A percentile compares a stretch with the other conserved stretches of the same genome.
Conservation (phyloP, 2,113 vertebrate genomes). For the Notothenia coriiceps region DNA sequence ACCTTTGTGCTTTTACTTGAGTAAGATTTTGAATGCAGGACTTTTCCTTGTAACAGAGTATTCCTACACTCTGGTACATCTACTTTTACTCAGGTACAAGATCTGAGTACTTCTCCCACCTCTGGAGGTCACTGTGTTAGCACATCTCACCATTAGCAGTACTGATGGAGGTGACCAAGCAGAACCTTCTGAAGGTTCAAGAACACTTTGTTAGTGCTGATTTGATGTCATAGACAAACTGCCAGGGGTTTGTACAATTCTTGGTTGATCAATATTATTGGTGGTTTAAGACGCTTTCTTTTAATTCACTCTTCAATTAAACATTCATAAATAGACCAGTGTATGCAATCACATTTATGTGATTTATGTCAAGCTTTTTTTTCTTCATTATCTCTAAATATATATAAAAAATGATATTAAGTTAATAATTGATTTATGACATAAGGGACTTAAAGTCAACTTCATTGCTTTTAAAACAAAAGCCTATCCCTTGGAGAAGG, state of each 20-base stretch:
- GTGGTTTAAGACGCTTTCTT: background rate
- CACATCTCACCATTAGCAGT: background rate
- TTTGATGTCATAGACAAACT: background rate
- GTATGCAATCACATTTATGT: constrained; percentile 1
- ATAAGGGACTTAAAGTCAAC: constrained; percentile 36
- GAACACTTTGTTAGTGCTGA: background rate
- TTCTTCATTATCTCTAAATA: constrained; percentile 35
- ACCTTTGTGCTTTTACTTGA: too few species aligned
- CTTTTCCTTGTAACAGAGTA: too few species aligned
- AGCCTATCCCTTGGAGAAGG: constrained; percentile 42
- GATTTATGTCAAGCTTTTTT: constrained; percentile 7
- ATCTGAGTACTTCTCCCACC: too few species aligned
- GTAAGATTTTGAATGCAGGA: too few species aligned
- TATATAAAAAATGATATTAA: constrained; percentile 28
- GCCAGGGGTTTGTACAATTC: background rate
- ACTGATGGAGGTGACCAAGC: background rate
- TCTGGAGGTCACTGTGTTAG: background rate
- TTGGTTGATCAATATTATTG: background rate
- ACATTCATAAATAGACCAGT: constrained; percentile 31
- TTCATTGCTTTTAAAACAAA: constrained; percentile 57
- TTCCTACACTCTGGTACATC: too few species aligned
- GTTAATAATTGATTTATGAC: constrained; percentile 21
- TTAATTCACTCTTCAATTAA: constrained; percentile 5
- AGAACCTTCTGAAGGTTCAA: background rate
- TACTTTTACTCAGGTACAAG: too few species aligned